Base-by-base conservation (phyloP, 1,140 invertebrate species). In the Pseudomyrmex gracilis region DNA sequence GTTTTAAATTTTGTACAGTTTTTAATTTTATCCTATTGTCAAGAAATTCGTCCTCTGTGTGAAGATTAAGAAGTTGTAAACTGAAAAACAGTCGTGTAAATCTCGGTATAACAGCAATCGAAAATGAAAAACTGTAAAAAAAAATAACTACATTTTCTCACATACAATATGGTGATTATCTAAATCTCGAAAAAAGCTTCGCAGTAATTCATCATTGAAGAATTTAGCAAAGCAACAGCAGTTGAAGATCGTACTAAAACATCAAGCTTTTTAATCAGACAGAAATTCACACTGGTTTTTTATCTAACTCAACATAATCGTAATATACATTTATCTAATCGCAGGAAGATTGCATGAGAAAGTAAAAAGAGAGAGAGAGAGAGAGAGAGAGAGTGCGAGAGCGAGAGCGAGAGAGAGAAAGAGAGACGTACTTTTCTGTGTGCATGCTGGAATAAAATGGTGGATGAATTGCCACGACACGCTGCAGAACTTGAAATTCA, bases 361-460 rank as follows among this genome's bases (percentile, higher is more conserved):
- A 34, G 15, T 71, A 51, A 70, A 49, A 47, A 45, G 47, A 68
- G n/a, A 77, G 13, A 66, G 17, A 47, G 8, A 68, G 47, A 49
- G 47, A 49, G 58, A 64, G 20, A 49, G 8, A 45, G 34, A 34
- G 34, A 34, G n/a, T n/a, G n/a, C n/a, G n/a, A 77, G 13, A 66
- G 17, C 20, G 8, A 68, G 47, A 49, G 47, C 22, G 58, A 64
- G 20, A 49, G 8, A 45, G 34, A 34, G 34, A 34, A 34, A 51
- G 12, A 15, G 63, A 78, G 34, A 47, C 34, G 34, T 34, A 34
- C 5, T 34, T 34, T 34, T 34, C 34, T 34, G 10, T 24, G 49
- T 82, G 78, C 78, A 63, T 82, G 78, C 58, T 74, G 22, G 20
- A 7, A 24, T 45, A 49, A 10, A 53, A n/a, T 22, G 55, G 15